phyloP scores from a whole-genome alignment of 1,140 invertebrate species.

The Dendrolimus kikuchii region DNA sequence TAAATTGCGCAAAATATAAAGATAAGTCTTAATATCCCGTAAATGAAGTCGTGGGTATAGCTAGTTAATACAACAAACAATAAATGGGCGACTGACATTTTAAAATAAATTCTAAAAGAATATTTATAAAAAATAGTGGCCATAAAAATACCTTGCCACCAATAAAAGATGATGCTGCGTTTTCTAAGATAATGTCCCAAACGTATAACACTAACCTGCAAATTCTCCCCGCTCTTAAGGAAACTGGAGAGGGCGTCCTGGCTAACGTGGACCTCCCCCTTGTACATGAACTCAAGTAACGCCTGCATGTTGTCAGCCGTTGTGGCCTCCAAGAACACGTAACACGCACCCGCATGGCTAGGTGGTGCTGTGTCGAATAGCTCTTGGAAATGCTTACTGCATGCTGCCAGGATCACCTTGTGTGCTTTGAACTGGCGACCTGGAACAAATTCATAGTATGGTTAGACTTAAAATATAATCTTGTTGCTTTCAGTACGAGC shows the following conservation, averaged over 20 bases:
- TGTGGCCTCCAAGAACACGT: slow-evolving; percentile 91
- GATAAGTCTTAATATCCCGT: no score
- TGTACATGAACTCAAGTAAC: slow-evolving; percentile 94
- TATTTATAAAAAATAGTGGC: no score
- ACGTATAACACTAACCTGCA: slow-evolving; percentile 76
- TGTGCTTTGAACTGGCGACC: slow-evolving; percentile 93
- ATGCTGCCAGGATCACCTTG: slow-evolving; percentile 92
- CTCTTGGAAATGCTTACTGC: slow-evolving; percentile 94
- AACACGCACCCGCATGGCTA: slow-evolving; percentile 83
- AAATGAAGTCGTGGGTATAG: no score
- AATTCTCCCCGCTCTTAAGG: slow-evolving; percentile 90
- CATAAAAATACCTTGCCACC: no score
- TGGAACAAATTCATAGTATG: slow-evolving; percentile 61
- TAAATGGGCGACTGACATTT: no score
- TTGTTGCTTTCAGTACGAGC: neutral
- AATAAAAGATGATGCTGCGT: no score
- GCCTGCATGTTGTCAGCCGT: slow-evolving; percentile 91
- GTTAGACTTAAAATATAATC: neutral
- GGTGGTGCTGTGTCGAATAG: slow-evolving; percentile 90
- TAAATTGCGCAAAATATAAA: no score
- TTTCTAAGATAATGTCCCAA: neutral
- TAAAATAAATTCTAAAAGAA: no score
- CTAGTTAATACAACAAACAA: no score
- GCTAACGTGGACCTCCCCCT: slow-evolving; percentile 92
- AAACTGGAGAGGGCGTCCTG: slow-evolving; percentile 91